Evolutionary conservation across 2,888 invertebrate species (phyloP).

Genomic region (Nyleta sp.): DNA sequence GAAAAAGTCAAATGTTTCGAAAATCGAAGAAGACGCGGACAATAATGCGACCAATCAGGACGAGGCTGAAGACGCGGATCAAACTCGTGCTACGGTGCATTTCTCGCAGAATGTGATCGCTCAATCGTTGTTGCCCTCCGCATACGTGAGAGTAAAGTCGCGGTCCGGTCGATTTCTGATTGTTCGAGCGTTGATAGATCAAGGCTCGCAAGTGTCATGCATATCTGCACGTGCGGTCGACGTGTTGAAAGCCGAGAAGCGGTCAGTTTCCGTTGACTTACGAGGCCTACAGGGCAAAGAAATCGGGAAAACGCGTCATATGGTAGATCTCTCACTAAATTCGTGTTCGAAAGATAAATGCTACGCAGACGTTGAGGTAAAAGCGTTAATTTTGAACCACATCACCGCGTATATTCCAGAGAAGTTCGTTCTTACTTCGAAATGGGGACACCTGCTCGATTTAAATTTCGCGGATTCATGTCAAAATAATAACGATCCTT

Average conservation of each 20-base stretch:
- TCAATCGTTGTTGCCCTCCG: too few relatives aligned
- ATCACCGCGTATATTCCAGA: neutral
- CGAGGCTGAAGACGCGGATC: too few relatives aligned
- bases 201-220: neutral
- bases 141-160: too few relatives aligned
- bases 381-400: neutral
- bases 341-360: too few relatives aligned
- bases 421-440: too few relatives aligned
- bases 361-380: neutral
- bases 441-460: neutral
- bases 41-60: too few relatives aligned
- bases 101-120: too few relatives aligned
- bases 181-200: neutral
- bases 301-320: neutral
- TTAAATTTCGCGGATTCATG: neutral
- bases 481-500: neutral
- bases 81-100: too few relatives aligned
- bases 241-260: neutral
- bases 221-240: neutral
- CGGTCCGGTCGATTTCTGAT: neutral
- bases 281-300: too few relatives aligned
- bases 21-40: too few relatives aligned
- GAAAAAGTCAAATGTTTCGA: too few relatives aligned
- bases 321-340: neutral
- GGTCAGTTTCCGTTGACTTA: neutral